phyloP scores from a whole-genome alignment of 2,888 invertebrate genomes.

The Drosophila anomelani region DNA sequence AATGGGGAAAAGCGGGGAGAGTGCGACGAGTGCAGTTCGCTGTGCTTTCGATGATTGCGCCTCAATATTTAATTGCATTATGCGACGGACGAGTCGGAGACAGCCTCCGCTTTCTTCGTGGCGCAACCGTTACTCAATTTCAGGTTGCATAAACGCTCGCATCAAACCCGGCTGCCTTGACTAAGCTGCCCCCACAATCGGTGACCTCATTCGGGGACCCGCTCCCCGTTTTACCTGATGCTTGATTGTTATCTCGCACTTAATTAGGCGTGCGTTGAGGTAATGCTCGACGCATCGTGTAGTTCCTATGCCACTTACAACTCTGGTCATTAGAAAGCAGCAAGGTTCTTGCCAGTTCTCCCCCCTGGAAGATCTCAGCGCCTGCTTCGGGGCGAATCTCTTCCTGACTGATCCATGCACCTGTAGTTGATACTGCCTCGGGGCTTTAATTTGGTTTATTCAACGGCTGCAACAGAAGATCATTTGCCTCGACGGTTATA shows the following conservation, averaged over 20 bases:
- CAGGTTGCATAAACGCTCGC: conserved; percentile 46
- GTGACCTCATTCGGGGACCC: conserved; percentile 62
- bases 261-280: conserved; percentile 72
- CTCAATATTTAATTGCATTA: conserved; percentile 67
- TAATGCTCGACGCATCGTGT: conserved; percentile 47
- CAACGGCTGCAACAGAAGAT: conserved; percentile 50
- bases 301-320: conserved; percentile 34
- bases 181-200: conserved; percentile 45
- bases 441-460: conserved; percentile 41
- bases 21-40: conserved; percentile 68
- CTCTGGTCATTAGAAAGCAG: conserved; percentile 72
- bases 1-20: conserved; percentile 55
- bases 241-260: conserved; percentile 63
- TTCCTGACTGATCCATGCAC: conserved; percentile 56
- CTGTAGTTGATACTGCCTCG: conserved; percentile 36
- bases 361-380: background rate
- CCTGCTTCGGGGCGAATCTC: conserved; percentile 23
- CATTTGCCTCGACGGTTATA: conserved; percentile 52
- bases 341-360: background rate
- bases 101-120: conserved; percentile 56
- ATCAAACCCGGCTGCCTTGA: conserved; percentile 23
- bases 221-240: conserved; percentile 17
- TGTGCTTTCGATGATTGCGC: conserved; percentile 66
- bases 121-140: conserved; percentile 42
- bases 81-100: conserved; percentile 58